phyloP scores from a whole-genome alignment of 2,797 vertebrate species.

The Sciaenops ocellatus region DNA sequence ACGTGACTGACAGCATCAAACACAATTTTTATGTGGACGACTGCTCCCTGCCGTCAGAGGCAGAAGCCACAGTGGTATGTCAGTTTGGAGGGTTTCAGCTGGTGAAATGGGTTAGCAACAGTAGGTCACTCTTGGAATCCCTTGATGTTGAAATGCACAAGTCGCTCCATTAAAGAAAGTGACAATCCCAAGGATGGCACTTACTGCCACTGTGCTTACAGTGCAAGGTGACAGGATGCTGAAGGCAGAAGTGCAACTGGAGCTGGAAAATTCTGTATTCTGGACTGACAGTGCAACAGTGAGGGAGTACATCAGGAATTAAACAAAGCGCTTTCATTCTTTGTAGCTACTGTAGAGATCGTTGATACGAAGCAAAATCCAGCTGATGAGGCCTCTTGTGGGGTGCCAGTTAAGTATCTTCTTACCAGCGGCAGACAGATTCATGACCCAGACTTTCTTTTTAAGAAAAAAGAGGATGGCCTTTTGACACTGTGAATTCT shows the following conservation, averaged over 20 bases:
- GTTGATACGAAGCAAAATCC: neutral
- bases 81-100: neutral
- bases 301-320: neutral
- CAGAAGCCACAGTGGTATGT: neutral
- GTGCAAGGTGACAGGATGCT: neutral
- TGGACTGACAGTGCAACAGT: neutral
- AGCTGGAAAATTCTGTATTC: neutral
- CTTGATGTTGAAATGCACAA: neutral
- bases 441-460: neutral
- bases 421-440: neutral
- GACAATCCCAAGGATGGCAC: neutral
- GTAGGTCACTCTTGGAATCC: neutral
- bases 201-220: neutral
- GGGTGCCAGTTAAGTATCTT: neutral
- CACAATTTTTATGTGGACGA: neutral
- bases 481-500: neutral
- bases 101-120: neutral
- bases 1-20: neutral
- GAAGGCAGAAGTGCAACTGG: neutral
- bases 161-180: neutral
- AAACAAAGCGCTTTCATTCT: neutral
- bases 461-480: neutral
- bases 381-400: neutral
- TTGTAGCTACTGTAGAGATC: neutral
- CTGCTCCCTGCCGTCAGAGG: neutral